Evolutionary conservation across 2,797 vertebrate genomes (phyloP).

Genomic region (Pelochelys cantorii): DNA sequence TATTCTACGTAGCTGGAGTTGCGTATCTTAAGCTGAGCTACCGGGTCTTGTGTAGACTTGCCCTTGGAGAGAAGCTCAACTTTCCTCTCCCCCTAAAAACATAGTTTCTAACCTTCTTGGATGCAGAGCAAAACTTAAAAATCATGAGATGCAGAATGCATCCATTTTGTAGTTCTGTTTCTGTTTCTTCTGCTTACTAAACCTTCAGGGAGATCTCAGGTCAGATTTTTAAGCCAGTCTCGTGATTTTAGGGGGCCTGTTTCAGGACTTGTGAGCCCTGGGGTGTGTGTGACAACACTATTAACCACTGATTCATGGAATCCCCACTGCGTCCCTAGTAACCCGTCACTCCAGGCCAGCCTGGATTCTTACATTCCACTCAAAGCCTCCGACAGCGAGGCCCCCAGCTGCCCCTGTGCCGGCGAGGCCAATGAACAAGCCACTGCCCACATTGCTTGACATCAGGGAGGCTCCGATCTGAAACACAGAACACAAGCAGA

Average conservation of each 20-base stretch:
- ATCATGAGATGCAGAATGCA: too few relatives aligned
- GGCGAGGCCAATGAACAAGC: constrained; percentile 92
- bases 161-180: too few relatives aligned
- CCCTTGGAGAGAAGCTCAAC: too few relatives aligned
- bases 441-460: constrained; percentile 97
- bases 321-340: neutral
- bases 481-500: constrained; percentile 50
- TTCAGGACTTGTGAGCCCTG: neutral
- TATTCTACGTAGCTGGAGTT: too few relatives aligned
- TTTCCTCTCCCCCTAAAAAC: too few relatives aligned
- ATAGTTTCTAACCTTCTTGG: too few relatives aligned
- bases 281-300: neutral
- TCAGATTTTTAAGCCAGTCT: too few relatives aligned
- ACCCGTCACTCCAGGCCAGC: neutral
- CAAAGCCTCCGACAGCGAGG: constrained; percentile 93
- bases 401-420: constrained; percentile 94
- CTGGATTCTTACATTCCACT: constrained; percentile 89
- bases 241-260: neutral
- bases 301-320: neutral
- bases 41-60: too few relatives aligned
- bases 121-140: too few relatives aligned
- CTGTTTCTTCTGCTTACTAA: too few relatives aligned
- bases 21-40: too few relatives aligned
- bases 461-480: constrained; percentile 97
- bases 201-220: too few relatives aligned